Conservation (phyloP, 1,140 invertebrate species). For the Drepana arcuata region DNA sequence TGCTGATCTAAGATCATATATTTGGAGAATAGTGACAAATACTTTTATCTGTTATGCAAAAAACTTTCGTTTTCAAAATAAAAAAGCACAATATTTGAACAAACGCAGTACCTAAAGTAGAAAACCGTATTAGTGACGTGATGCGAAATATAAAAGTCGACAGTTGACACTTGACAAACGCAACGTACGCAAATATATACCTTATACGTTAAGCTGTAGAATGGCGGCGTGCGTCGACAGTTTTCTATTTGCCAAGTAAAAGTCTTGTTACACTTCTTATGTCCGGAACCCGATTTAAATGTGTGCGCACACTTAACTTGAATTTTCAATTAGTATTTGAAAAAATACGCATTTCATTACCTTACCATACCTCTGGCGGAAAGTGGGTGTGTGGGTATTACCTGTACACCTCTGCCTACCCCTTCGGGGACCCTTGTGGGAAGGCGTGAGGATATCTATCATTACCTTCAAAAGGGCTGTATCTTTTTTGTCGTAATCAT, state of each 20-base stretch:
- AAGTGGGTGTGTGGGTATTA: no score
- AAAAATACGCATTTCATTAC: background rate
- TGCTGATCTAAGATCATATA: no score
- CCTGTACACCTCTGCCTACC: no score
- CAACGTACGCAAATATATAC: constrained; percentile 12
- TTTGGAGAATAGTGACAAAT: no score
- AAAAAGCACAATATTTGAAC: no score
- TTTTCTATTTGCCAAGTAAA: constrained; percentile 54
- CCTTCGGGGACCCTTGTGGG: no score
- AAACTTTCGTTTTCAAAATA: no score
- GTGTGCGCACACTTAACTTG: no score
- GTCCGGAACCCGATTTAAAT: no score
- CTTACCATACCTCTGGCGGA: background rate
- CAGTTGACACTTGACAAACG: constrained; percentile 12
- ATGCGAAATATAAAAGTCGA: constrained; percentile 43
- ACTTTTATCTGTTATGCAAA: no score
- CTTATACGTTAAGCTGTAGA: constrained; percentile 13
- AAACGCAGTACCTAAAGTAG: constrained; percentile 7
- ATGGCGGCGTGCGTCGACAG: background rate
- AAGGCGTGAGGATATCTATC: no score
- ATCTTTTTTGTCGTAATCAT: background rate
- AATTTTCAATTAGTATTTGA: no score
- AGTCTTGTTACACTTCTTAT: constrained; percentile 34
- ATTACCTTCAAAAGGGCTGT: background rate
- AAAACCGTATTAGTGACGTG: constrained; percentile 29